Percentiles rank a stretch among this genome's conserved stretches.
Evolutionary conservation across 2,797 vertebrate species (phyloP).

Genomic region (Prunella strophiata): DNA sequence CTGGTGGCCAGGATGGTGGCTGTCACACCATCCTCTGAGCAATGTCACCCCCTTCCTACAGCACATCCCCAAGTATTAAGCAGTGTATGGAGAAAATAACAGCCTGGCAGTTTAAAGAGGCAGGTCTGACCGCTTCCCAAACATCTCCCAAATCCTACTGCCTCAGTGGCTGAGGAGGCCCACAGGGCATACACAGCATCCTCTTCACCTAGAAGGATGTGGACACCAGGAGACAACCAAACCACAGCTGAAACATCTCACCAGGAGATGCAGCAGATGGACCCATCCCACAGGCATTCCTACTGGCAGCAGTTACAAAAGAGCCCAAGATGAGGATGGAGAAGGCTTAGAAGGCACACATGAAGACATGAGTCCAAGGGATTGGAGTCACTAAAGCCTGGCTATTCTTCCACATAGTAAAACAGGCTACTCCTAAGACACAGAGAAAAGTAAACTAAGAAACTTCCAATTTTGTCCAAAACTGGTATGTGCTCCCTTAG

Average conservation of each 20-base stretch:
- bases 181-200: not conserved
- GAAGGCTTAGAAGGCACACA: not conserved
- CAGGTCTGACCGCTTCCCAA: not conserved
- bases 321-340: not conserved
- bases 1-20: not conserved
- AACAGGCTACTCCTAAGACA: not conserved
- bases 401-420: not conserved
- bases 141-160: not conserved
- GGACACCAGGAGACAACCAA: not conserved
- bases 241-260: not conserved
- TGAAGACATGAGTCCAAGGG: not conserved
- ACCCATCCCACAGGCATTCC: rapidly evolving
- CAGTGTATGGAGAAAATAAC: not conserved
- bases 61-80: not conserved
- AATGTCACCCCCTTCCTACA: not conserved
- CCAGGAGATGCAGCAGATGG: not conserved
- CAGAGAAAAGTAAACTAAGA: not conserved
- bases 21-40: not conserved
- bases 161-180: rapidly evolving
- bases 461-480: not conserved
- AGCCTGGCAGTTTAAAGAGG: not conserved
- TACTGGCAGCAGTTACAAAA: not conserved
- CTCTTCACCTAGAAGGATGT: not conserved
- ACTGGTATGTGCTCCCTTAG: not conserved
- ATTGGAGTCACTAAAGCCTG: not conserved